Base-by-base conservation (phyloP, 2,797 vertebrate species). In the Champsocephalus esox region DNA sequence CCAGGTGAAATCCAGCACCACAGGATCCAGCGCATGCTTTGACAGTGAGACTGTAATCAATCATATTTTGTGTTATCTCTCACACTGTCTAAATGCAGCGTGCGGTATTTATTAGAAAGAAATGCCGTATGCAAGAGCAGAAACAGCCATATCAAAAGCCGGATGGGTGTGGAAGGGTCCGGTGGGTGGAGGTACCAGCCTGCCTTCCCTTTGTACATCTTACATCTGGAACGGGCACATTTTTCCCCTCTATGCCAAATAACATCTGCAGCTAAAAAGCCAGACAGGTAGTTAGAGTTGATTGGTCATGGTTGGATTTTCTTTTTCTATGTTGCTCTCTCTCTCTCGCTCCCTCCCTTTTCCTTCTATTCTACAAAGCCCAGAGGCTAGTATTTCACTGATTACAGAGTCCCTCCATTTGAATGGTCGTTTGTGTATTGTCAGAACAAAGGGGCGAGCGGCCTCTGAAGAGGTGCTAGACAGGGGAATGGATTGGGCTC, bases 351-450 rank as follows among this genome's bases (percentile, higher is more conserved):
- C 59, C 5, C 46, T 73, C 74, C 46, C 71, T 75, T 67, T 16
- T 81, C 79, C 83, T 83, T 90, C 81, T 87, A 63, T 84, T 71
- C 85, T 77, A 88, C 87, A 93, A 94, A 93, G 94, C 94, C 94
- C 91, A 91, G 89, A 88, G 94, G 95, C 94, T 95, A 94, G 95
- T 95, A 92, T 96, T 95, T 95, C 95, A 94, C 94, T 96, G 95
- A 96, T 96, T 96, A 95, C 94, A 95, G 94, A 95, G 94, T 93
- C 87, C 88, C 91, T 93, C 92, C 92, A 93, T 95, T 93, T 95
- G 94, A 96, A 96, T 95, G 94, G 94, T 91, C 91, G 93, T 94
- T 95, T 96, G 95, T 95, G 95, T 95, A 96, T 96, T 96, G 95
- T 95, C 95, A 95, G 95, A 95, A 96, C 95, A 96, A 96, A 95